These are phyloP conservation scores for Hydrozoanthus gracilis DNA, from an alignment of 92 coral and sea anemone genomes.

Conservation along the genomic window DNA sequence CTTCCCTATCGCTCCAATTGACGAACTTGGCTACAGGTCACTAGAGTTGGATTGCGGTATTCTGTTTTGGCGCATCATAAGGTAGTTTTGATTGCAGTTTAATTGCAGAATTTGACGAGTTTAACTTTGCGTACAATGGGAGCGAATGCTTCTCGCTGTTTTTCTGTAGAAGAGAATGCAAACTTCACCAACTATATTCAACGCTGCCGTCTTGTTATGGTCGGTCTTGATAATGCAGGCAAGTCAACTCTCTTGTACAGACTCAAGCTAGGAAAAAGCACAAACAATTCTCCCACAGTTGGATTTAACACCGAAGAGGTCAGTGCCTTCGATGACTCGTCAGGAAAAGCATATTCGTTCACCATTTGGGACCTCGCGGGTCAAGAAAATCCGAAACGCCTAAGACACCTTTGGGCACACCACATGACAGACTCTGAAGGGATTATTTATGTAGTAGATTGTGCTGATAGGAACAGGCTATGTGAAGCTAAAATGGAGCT, in stretches of 20 bases:
- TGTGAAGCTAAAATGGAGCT: slow-evolving; percentile 31
- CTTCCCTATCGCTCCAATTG: too few species aligned
- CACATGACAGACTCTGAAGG: slow-evolving; percentile 23
- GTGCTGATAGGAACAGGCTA: slow-evolving; percentile 22
- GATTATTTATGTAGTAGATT: slow-evolving; percentile 26
- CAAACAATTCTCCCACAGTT: background rate
- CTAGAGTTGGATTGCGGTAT: too few species aligned
- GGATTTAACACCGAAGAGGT: slow-evolving; percentile 33
- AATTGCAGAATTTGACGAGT: too few species aligned
- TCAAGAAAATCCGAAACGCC: background rate
- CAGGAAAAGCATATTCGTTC: slow-evolving; percentile 20
- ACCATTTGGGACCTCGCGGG: slow-evolving; percentile 15
- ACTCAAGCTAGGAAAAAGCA: slow-evolving; percentile 25
- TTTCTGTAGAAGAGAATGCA: background rate
- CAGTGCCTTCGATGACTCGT: background rate
- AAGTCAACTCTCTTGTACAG: slow-evolving; percentile 17
- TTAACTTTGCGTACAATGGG: background rate
- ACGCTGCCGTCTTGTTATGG: slow-evolving; percentile 25
- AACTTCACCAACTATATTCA: background rate
- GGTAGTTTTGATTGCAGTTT: too few species aligned
- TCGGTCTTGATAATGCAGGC: slow-evolving; percentile 34
- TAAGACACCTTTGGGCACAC: slow-evolving; percentile 20
- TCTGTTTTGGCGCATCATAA: too few species aligned
- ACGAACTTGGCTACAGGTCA: too few species aligned
- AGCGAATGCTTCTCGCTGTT: background rate